Evolutionary conservation across 2,888 invertebrate genomes (phyloP), one percentile per base, ranked within the genome.

Genomic region (Oscheius sp.): DNA sequence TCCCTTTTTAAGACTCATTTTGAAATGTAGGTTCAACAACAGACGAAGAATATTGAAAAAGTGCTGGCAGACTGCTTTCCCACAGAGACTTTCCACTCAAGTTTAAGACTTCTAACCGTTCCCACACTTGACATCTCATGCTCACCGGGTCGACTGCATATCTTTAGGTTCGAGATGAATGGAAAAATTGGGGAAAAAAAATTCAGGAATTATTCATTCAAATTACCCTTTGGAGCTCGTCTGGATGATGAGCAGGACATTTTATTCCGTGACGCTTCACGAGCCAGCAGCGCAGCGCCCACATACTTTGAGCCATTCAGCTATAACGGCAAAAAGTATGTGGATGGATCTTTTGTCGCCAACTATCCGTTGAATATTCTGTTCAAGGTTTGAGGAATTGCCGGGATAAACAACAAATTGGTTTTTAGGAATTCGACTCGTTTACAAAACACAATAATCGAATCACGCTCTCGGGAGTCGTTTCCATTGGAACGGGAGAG

Each of bases 401-500:
- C 3, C 10, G 4, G 8, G n/a, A 15, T 65, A 42, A 6, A 23
- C 5, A 50, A 42, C 34, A 3, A 23, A 20, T 29, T 23, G 6
- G 17, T 5, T 15, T 63, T 23, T 57, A 83, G 80, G 84, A 84
- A 64, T 81, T 77, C 34, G 84, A 84, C 69, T 71, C 66, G 31
- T 82, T 80, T 53, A 65, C 73, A 6, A 78, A 77, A 63, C 72
- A 77, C 53, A 74, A 74, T 39, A 72, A 82, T 55, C 74, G 78
- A 17, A 65, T 81, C 39, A 69, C 72, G 39, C 69, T 84, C 29
- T 74, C 74, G n/a, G 80, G 82, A 23, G 80, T 84, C 8, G 70
- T 84, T 23, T 80, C 80, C 2, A 81, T 84, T 48, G 84, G 84
- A 65, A 84, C 84, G 12, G 84, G 84, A 15, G 83, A 84, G 46